Conservation (phyloP, 2,888 invertebrate species). For the Plagodis pulveraria region DNA sequence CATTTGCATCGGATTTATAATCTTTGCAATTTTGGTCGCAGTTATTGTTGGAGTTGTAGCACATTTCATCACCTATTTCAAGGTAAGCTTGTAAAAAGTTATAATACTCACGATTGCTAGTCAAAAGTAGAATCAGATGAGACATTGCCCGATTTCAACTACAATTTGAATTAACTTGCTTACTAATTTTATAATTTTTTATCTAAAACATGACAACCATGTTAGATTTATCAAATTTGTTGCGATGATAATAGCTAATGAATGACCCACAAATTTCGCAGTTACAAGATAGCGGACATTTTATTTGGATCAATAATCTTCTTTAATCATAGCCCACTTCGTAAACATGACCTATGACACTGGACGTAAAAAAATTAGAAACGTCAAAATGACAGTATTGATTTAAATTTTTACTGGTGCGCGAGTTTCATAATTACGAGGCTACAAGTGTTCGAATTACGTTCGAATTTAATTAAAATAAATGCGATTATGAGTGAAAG, state of each 20-base stretch:
- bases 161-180: too few species aligned
- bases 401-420: slow-evolving; percentile 20
- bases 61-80: slow-evolving; percentile 73
- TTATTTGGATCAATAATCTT: not conserved
- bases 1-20: slow-evolving; percentile 75
- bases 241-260: not conserved
- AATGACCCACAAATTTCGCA: slow-evolving; percentile 1
- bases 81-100: slow-evolving; percentile 53
- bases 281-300: not conserved
- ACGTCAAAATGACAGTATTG: slow-evolving; percentile 20
- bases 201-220: slow-evolving; percentile 4
- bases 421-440: slow-evolving; percentile 16
- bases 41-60: slow-evolving; percentile 72
- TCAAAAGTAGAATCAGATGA: too few species aligned
- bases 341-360: slow-evolving; percentile 11
- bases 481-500: slow-evolving; percentile 9
- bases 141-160: too few species aligned
- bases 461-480: not conserved
- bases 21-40: slow-evolving; percentile 65
- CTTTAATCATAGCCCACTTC: slow-evolving; percentile 2
- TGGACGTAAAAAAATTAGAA: slow-evolving; percentile 1
- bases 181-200: not conserved
- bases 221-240: not conserved
- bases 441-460: too few species aligned
- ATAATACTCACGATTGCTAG: too few species aligned